Evolutionary conservation across 2,888 invertebrate genomes (phyloP), one percentile per base, ranked within the genome.

Genomic region (Oscheius sp.): DNA sequence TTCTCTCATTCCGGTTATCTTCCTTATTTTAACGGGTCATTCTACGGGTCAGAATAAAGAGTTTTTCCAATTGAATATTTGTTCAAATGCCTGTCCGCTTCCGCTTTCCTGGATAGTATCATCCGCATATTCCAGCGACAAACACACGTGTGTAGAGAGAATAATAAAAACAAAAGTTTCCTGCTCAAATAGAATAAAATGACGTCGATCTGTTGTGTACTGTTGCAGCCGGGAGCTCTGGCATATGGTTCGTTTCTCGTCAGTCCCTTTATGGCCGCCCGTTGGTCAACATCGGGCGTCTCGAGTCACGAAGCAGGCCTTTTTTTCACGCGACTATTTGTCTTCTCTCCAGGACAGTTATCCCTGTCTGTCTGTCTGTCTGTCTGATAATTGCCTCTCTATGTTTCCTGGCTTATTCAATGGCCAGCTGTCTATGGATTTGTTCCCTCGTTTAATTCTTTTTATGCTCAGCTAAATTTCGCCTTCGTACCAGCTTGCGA

Each of bases 301-400:
- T 46, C 66, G 49, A 66, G 66, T 66, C 66, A 66, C 66, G 66
- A 66, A 66, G 52, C 66, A 66, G 66, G 53, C 52, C 52, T 66
- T 66, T 66, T n/a, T 66, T 66, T 66, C 66, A 66, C 66, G 66
- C 66, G 35, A 66, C 16, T 66, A 29, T 66, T 66, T 66, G 35
- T 49, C 27, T 49, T 66, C 66, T n/a, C 52, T 66, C 52, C 66
- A 66, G 66, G 66, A 66, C 66, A 66, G 49, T 66, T 66, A 66
- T 66, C 66, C 66, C 64, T n/a, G n/a, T n/a, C n/a, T n/a, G n/a
- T n/a, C n/a, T n/a, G n/a, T n/a, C n/a, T n/a, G n/a, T n/a, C n/a
- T n/a, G 21, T 49, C 25, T 46, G 23, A 23, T 21, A 6, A 25
- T 56, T 56, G 9, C 21, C 56, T 56, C 56, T 2, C 56, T 21